Evolutionary conservation across 2,888 invertebrate genomes (phyloP).

Genomic region (Ferdinandea cuprea): DNA sequence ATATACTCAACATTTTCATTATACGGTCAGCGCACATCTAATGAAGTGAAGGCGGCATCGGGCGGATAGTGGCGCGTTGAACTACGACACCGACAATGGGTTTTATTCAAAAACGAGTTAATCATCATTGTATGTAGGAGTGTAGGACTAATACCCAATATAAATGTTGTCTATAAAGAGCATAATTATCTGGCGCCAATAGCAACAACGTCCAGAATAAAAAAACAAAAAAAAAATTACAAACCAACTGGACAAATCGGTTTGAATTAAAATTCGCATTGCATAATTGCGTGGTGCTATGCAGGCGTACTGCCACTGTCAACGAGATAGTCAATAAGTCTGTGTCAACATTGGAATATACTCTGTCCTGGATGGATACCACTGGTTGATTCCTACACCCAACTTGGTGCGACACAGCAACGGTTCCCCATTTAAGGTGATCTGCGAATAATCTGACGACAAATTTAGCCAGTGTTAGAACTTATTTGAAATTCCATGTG

Average conservation of each 20-base stretch:
- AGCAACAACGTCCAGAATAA: conserved; percentile 14
- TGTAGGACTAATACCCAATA: conserved; percentile 22
- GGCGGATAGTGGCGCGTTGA: conserved; percentile 13
- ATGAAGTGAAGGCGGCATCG: conserved; percentile 62
- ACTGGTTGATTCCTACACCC: conserved; percentile 17
- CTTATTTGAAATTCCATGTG: conserved; percentile 38
- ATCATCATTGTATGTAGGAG: no score
- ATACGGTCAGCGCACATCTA: conserved; percentile 58
- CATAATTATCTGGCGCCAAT: conserved; percentile 59
- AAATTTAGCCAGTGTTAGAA: conserved; percentile 54
- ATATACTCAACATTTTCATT: conserved; percentile 41
- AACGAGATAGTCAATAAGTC: conserved; percentile 50
- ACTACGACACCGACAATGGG: conserved; percentile 39
- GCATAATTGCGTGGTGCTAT: conserved; percentile 50
- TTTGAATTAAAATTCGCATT: conserved; percentile 54
- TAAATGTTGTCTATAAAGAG: conserved; percentile 32
- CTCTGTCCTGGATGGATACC: conserved; percentile 6
- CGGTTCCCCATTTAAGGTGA: conserved; percentile 38
- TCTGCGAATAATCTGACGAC: conserved; percentile 52
- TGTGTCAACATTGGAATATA: conserved; percentile 41
- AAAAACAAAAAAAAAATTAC: not conserved
- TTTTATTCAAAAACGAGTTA: conserved; percentile 32
- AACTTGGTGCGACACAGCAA: not conserved
- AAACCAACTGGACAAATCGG: conserved; percentile 28
- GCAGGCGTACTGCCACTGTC: conserved; percentile 33